Base-by-base conservation (phyloP, 2,797 vertebrate species). In the Xenops minutus region DNA sequence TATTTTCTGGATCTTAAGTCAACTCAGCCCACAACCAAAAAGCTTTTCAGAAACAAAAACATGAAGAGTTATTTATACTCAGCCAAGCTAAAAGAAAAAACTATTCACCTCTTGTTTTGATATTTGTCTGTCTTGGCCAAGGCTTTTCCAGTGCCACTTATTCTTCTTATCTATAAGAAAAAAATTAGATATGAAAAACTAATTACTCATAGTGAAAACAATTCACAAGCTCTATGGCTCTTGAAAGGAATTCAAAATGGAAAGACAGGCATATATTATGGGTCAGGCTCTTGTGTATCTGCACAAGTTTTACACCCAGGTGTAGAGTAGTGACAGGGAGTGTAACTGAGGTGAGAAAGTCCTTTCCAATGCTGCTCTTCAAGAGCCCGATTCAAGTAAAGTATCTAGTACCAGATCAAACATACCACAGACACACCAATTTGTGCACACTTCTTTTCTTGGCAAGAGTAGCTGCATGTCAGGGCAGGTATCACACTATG, bases 81-180 rank as follows among this genome's bases (percentile, higher is more conserved):
- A 67, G 64, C 7, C 61, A 90, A 89, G 20, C 14, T 36, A 49
- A 89, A 79, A 79, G 22, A 27, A 85, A 87, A 74, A 92, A 69
- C 7, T 55, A 83, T 95, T 98, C 73, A 99, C 99, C 99, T 99
- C 98, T 99, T 99, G 95, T 99, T 99, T 76, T 99, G 98, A 91
- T 99, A 99, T 96, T 99, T 99, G 97, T 99, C 99, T 61, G 98
- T 95, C 97, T 97, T 99, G 64, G 99, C 99, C 97, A 99, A 97
- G 18, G 99, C 98, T 98, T 99, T 99, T 96, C 99, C 99, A 43
- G 99, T 98, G 87, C 99, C 99, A 95, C 99, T 99, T 97, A 99
- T 99, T 97, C 98, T 98, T 96, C 99, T 98, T 96, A 99, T 98
- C 99, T 99, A 93, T 84, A 85, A 84, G 48, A 86, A 95, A 76